phyloP scores from a whole-genome alignment of 2,113 vertebrate genomes.

The Sebastes fasciatus region DNA sequence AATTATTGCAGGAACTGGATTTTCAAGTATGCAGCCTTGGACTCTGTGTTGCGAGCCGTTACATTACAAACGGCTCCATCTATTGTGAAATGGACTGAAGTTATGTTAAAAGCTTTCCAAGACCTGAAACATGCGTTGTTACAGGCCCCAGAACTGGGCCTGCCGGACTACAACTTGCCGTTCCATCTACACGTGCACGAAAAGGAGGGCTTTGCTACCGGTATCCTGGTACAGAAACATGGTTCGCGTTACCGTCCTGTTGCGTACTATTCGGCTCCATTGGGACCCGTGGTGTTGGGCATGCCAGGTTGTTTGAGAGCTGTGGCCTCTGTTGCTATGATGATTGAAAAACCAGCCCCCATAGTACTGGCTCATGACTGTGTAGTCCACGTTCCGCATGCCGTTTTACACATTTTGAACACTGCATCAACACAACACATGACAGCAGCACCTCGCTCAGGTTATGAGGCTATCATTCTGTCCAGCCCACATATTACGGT shows the following conservation, averaged over 20 bases:
- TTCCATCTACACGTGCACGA: too few species aligned
- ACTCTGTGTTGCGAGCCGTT: too few species aligned
- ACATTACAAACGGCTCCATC: too few species aligned
- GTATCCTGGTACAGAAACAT: too few species aligned
- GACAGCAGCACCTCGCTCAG: not conserved
- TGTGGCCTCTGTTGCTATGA: not conserved
- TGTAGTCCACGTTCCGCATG: not conserved
- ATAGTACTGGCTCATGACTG: not conserved
- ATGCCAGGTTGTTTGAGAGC: not conserved
- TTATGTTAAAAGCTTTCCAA: too few species aligned
- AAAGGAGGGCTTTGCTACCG: too few species aligned
- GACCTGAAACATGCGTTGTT: too few species aligned
- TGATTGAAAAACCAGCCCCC: not conserved
- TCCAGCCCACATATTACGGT: not conserved
- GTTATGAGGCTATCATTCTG: not conserved
- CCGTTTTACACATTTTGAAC: not conserved
- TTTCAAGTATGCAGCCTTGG: too few species aligned
- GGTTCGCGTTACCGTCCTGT: not conserved
- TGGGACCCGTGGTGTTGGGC: not conserved
- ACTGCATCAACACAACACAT: not conserved
- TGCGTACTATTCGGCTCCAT: not conserved
- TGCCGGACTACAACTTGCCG: too few species aligned
- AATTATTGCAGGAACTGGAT: too few species aligned
- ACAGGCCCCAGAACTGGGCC: too few species aligned
- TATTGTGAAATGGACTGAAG: too few species aligned